phyloP scores from a whole-genome alignment of 35 echinoderm and acorn worm genomes.

The Holothuria glaberrima region DNA sequence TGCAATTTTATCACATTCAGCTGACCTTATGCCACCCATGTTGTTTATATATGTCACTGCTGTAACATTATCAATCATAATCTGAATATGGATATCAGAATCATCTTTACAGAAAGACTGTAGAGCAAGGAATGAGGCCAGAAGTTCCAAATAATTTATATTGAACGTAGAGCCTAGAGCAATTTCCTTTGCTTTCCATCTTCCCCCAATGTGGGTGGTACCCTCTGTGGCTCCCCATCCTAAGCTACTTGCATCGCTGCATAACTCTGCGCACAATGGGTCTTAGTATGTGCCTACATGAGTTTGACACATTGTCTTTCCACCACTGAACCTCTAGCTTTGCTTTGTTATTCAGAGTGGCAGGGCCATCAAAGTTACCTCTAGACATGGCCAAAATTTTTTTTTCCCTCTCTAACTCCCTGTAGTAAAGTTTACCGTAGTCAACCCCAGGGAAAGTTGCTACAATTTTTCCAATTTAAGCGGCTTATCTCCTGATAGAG shows the following conservation, averaged over 20 bases:
- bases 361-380: conserved; percentile 1
- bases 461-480: conserved; percentile 51
- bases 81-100: conserved; percentile 58
- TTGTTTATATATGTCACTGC: conserved; percentile 74
- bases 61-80: conserved; percentile 73
- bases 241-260: conserved; percentile 6
- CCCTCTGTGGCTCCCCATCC: conserved; percentile 79
- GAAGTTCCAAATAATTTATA: conserved; percentile 67
- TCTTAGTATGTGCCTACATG: neutral
- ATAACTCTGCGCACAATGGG: neutral
- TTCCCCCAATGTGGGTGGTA: conserved; percentile 17
- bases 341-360: too few relatives aligned
- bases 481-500: conserved; percentile 19
- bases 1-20: conserved; percentile 64
- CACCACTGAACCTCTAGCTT: neutral
- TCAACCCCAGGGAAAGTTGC: conserved; percentile 32
- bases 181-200: conserved; percentile 64
- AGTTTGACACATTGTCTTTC: neutral
- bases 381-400: neutral
- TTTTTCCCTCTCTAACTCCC: conserved; percentile 37
- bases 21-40: conserved; percentile 72
- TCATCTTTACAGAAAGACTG: conserved; percentile 60
- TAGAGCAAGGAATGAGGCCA: conserved; percentile 52
- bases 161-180: neutral
- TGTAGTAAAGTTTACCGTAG: conserved; percentile 32